Evolutionary conservation across 1,140 invertebrate species (phyloP).

Genomic region (Drosophila sproati): DNA sequence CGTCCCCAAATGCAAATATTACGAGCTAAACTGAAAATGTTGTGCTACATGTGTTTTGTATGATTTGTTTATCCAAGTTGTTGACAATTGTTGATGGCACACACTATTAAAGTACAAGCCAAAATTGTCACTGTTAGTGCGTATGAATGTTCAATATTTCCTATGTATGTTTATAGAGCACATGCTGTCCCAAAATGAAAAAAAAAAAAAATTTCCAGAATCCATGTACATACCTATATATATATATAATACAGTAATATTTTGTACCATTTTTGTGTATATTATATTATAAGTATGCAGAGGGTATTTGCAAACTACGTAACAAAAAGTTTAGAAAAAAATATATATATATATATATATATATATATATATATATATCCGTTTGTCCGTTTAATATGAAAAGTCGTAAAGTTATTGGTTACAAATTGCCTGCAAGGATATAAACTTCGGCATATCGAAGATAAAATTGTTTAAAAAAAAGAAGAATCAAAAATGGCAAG

Average conservation of each 20-base stretch:
- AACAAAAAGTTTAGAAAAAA: not conserved
- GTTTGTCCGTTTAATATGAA: not conserved
- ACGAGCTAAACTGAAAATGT: slow-evolving; percentile 20
- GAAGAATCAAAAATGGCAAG: not conserved
- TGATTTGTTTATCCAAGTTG: slow-evolving; percentile 23
- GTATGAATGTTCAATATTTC: slow-evolving; percentile 63
- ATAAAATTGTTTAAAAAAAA: no score
- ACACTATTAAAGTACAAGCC: not conserved
- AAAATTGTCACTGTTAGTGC: slow-evolving; percentile 26
- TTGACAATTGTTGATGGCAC: slow-evolving; percentile 18
- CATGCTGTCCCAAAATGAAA: slow-evolving; percentile 26
- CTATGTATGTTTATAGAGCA: slow-evolving; percentile 60
- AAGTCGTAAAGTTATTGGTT: not conserved
- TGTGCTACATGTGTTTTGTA: slow-evolving; percentile 38
- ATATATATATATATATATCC: no score
- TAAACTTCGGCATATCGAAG: no score
- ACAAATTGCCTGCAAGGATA: no score
- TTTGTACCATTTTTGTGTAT: slow-evolving; percentile 10
- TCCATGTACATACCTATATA: slow-evolving; percentile 47
- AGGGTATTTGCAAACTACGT: not conserved
- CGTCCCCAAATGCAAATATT: slow-evolving; percentile 17
- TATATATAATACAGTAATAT: slow-evolving; percentile 20
- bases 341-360: no score
- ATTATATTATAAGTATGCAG: slow-evolving; percentile 19
- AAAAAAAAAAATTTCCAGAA: slow-evolving; percentile 10